Percentiles rank a stretch among this genome's conserved stretches.
phyloP scores from a whole-genome alignment of 2,888 invertebrate genomes.

The Campoplex capitator region DNA sequence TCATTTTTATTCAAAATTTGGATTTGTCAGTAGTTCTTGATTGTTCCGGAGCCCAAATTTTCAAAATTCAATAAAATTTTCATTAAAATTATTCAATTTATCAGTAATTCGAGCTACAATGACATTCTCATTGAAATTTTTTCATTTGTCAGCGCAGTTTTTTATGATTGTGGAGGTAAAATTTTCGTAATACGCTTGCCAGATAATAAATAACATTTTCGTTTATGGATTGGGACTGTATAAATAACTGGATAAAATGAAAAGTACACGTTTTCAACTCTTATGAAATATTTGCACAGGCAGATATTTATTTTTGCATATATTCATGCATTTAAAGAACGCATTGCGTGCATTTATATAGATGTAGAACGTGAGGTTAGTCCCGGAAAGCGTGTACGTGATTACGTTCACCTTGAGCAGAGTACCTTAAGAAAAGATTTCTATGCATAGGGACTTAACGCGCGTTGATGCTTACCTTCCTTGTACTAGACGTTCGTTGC shows the following conservation, averaged over 20 bases:
- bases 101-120: too few species aligned
- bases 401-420: slow-evolving; percentile 18
- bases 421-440: slow-evolving; percentile 53
- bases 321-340: not conserved
- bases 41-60: too few species aligned
- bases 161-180: too few species aligned
- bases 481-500: slow-evolving; percentile 64
- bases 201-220: not conserved
- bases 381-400: slow-evolving; percentile 31
- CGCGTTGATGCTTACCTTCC: slow-evolving; percentile 46
- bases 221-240: not conserved
- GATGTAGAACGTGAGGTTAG: slow-evolving; percentile 5
- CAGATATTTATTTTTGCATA: not conserved
- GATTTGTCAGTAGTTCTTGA: too few species aligned
- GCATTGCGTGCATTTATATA: not conserved
- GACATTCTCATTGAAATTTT: not conserved
- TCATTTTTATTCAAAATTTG: too few species aligned
- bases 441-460: slow-evolving; percentile 47
- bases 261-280: not conserved
- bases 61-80: too few species aligned
- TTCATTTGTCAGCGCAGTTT: not conserved
- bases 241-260: not conserved
- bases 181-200: too few species aligned
- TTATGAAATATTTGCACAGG: not conserved
- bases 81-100: too few species aligned